These are phyloP conservation scores for Trachemys scripta DNA, from an alignment of 2,113 vertebrate species.

Conservation along the genomic window DNA sequence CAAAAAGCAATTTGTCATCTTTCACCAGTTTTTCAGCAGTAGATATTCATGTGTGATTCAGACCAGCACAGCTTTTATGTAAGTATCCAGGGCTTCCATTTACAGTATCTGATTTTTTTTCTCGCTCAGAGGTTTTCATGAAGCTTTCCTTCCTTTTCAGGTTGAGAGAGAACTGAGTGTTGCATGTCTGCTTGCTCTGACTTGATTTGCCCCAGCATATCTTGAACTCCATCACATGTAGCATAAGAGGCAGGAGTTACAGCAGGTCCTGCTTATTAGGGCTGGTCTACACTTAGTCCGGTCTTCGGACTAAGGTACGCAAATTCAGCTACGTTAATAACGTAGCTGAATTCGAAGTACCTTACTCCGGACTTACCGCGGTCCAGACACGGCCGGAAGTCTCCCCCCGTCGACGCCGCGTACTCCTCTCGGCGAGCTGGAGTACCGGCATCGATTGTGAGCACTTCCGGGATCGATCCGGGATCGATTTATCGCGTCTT, in stretches of 20 bases:
- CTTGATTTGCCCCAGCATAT: background rate
- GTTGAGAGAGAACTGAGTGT: background rate
- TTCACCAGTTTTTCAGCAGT: constrained; percentile 39
- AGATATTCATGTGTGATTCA: constrained; percentile 7
- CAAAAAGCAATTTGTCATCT: constrained; percentile 48
- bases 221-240: fast-evolving
- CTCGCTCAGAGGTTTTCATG: background rate
- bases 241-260: background rate
- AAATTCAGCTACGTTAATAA: too few species aligned
- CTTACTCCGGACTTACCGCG: too few species aligned
- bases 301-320: too few species aligned
- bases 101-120: background rate
- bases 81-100: background rate
- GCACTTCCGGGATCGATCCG: too few species aligned
- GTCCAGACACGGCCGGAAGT: too few species aligned
- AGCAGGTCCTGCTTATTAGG: background rate
- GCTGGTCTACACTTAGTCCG: too few species aligned
- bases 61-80: background rate
- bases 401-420: too few species aligned
- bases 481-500: too few species aligned
- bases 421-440: too few species aligned
- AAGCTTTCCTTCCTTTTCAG: background rate
- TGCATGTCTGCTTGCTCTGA: background rate
- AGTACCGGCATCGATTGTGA: too few species aligned
- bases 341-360: too few species aligned